Evolutionary conservation across 2,113 vertebrate species (phyloP), one percentile per base, ranked within the genome.

Genomic region (Sakesphorus luctuosus): DNA sequence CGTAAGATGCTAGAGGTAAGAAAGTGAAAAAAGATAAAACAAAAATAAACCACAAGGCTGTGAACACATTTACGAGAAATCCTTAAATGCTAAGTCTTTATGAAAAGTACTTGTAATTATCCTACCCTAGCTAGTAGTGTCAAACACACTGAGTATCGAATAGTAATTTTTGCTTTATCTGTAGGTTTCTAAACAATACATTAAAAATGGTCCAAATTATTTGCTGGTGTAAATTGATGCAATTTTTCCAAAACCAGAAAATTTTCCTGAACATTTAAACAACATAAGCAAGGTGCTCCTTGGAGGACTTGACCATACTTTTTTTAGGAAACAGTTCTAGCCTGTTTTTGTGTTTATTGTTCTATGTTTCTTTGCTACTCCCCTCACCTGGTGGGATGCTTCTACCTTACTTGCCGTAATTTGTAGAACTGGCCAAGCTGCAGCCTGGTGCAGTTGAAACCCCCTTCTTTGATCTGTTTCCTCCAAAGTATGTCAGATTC

Each of bases 391-490:
- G 13, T 23, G 35, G 46, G 29, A 28, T 62, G 29, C 87, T 65
- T 88, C 74, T 46, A 35, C 19, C 28, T 94, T 75, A 93, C 97
- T 98, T 97, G 99, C 98, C 98, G 84, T 97, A 90, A 99, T 90
- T 87, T 98, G 97, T 44, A 20, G 94, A 92, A 98, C 71, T 13
- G 98, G 97, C 84, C 95, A 96, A 38, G 95, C 93, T 14, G 98
- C 98, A 56, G 98, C 98, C 50, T 98, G 92, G 23, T 99, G 99
- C 76, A 99, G 75, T 50, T 98, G 98, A 90, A 98, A 98, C 97
- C 98, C 97, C 4, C 98, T 98, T 87, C 94, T 97, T 63, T 97
- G 97, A 98, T 99, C 98, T 21, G 97, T 97, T 97, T 99, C 98
- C 94, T 97, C 98, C 95, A 99, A 98, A 75, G 98, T 97, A 97